These are phyloP conservation scores for Drepanosiphum platanoidis DNA, from an alignment of 2,888 invertebrate genomes.

Conservation along the genomic window DNA sequence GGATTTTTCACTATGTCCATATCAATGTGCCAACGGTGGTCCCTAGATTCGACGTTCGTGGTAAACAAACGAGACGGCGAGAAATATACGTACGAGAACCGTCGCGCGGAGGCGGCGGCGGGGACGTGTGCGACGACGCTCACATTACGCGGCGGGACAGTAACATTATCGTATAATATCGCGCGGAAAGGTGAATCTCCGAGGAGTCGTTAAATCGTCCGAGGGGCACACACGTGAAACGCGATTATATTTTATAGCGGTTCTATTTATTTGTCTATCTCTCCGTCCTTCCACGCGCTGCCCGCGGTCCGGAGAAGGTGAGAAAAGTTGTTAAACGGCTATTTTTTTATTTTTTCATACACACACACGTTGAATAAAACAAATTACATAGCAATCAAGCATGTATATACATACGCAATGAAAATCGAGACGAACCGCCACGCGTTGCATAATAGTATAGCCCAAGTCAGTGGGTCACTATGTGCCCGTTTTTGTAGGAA, in stretches of 20 bases:
- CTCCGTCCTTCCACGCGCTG: neutral
- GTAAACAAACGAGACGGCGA: neutral
- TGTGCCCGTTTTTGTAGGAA: conserved; percentile 34
- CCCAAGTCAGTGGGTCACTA: conserved; percentile 56
- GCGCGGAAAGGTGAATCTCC: conserved; percentile 35
- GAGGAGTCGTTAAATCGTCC: conserved; percentile 36
- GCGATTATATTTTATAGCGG: conserved; percentile 19
- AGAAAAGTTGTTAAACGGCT: conserved; percentile 55
- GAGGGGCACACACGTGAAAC: conserved; percentile 23
- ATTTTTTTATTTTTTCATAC: conserved; percentile 27
- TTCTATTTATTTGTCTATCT: neutral
- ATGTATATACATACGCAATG: conserved; percentile 18
- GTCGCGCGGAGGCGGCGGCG: neutral
- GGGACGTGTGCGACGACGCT: conserved; percentile 2
- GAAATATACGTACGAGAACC: neutral
- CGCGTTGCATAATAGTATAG: conserved; percentile 18
- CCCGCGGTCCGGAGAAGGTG: neutral
- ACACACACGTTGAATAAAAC: conserved; percentile 34
- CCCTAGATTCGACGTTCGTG: conserved; percentile 14
- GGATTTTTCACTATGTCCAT: conserved; percentile 44
- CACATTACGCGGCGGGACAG: neutral
- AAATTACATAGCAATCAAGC: conserved; percentile 50
- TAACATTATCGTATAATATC: neutral
- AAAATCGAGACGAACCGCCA: conserved; percentile 34
- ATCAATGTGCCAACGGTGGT: conserved; percentile 33